A percentile compares a stretch with the other conserved stretches of the same genome.
phyloP scores from a whole-genome alignment of 2,888 invertebrate genomes.

The Malthinus flaveolus region DNA sequence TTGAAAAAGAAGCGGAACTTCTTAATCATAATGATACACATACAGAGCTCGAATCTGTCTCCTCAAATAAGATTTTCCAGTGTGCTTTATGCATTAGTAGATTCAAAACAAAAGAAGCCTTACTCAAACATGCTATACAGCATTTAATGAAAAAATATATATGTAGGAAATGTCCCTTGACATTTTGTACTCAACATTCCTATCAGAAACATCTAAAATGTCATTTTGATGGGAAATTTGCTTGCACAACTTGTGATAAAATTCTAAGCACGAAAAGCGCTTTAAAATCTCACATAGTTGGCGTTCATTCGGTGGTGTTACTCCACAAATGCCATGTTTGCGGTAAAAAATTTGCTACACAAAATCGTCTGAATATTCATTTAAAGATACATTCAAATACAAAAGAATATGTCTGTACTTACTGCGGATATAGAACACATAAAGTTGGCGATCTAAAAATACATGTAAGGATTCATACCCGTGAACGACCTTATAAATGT shows the following conservation, averaged over 20 bases:
- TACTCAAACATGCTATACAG: slow-evolving; percentile 34
- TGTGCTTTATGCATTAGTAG: slow-evolving; percentile 41
- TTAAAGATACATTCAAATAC: slow-evolving; percentile 35
- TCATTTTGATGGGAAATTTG: slow-evolving; percentile 32
- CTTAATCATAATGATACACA: slow-evolving; percentile 21
- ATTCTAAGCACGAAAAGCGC: slow-evolving; percentile 35
- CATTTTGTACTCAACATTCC: slow-evolving; percentile 32
- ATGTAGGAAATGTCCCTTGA: slow-evolving; percentile 33
- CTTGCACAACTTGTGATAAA: slow-evolving; percentile 40
- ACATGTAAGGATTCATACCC: slow-evolving; percentile 39
- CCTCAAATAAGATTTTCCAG: slow-evolving; percentile 27
- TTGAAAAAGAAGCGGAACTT: slow-evolving; percentile 28
- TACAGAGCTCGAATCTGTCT: background rate
- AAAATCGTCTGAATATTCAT: slow-evolving; percentile 34
- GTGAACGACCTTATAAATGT: slow-evolving; percentile 38
- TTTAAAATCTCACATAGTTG: slow-evolving; percentile 37
- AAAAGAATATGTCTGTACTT: slow-evolving; percentile 36
- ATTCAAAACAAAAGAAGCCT: slow-evolving; percentile 33
- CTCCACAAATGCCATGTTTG: slow-evolving; percentile 37
- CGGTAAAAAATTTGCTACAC: slow-evolving; percentile 37
- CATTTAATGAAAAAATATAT: slow-evolving; percentile 34
- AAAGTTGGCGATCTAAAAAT: slow-evolving; percentile 37
- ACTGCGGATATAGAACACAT: slow-evolving; percentile 37
- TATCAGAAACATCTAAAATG: slow-evolving; percentile 32
- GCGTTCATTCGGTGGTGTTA: slow-evolving; percentile 36